Percentiles rank a stretch among this genome's conserved stretches.
Evolutionary conservation across 2,797 vertebrate genomes (phyloP).

Genomic region (Tiaroga cobitis): DNA sequence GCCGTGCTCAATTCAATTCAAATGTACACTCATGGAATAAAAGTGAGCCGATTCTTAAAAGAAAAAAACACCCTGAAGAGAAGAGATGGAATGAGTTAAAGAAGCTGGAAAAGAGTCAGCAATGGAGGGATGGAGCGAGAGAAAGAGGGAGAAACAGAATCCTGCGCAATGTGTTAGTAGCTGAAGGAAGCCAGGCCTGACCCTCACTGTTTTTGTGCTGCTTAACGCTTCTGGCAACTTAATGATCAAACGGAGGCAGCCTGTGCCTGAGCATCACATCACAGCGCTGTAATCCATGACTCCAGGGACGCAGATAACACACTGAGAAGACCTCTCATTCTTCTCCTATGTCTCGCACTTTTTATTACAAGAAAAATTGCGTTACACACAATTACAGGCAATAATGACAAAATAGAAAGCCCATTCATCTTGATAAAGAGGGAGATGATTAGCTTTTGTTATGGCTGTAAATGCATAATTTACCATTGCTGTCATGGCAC

Average conservation of each 20-base stretch:
- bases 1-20: neutral
- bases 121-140: neutral
- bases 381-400: slow-evolving; percentile 52
- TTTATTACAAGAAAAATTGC: slow-evolving; percentile 46
- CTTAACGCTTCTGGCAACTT: slow-evolving; percentile 67
- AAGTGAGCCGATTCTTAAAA: neutral
- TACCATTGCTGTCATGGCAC: slow-evolving; percentile 21
- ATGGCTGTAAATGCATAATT: slow-evolving; percentile 46
- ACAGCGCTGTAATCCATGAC: slow-evolving; percentile 42
- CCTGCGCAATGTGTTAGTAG: slow-evolving; percentile 66
- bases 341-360: slow-evolving; percentile 62
- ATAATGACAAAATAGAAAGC: slow-evolving; percentile 50
- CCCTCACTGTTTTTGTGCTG: slow-evolving; percentile 63
- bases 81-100: slow-evolving; percentile 10
- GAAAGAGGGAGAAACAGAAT: neutral
- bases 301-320: slow-evolving; percentile 70
- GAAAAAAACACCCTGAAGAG: neutral
- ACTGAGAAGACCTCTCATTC: slow-evolving; percentile 69
- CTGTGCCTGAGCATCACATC: slow-evolving; percentile 57
- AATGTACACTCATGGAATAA: neutral
- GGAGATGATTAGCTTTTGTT: slow-evolving; percentile 51
- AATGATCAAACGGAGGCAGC: slow-evolving; percentile 73
- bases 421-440: slow-evolving; percentile 56
- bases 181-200: slow-evolving; percentile 47
- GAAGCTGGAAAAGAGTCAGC: neutral